Conservation (phyloP, 1,140 invertebrate species). For the Drosophila tani region DNA sequence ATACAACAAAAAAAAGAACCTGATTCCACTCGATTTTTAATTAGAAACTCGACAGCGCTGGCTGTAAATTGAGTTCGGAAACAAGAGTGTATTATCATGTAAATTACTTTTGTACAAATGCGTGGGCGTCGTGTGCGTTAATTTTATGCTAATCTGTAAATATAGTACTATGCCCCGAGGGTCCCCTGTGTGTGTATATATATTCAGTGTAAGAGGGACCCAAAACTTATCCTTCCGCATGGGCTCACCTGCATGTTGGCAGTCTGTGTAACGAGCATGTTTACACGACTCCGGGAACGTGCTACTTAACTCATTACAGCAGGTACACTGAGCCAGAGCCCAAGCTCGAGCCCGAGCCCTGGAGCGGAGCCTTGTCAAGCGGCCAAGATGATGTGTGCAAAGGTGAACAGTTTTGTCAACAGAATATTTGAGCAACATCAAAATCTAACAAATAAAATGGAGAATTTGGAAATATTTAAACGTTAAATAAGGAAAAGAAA, state of each 20-base stretch:
- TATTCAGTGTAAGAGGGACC: conserved; percentile 10
- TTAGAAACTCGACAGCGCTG: conserved; percentile 56
- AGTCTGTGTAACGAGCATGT: conserved; percentile 65
- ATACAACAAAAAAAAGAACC: conserved; percentile 36
- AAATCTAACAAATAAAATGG: not conserved
- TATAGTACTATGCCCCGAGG: conserved; percentile 46
- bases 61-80: conserved; percentile 60
- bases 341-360: not conserved
- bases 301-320: conserved; percentile 76
- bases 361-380: conserved; percentile 29
- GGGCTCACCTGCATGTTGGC: conserved; percentile 40
- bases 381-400: conserved; percentile 10
- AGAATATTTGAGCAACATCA: conserved; percentile 8
- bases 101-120: conserved; percentile 74
- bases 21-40: conserved; percentile 79
- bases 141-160: conserved; percentile 81
- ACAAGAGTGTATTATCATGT: conserved; percentile 74
- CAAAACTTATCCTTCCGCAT: conserved; percentile 64
- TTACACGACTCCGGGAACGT: conserved; percentile 47
- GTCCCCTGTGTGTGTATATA: conserved; percentile 46
- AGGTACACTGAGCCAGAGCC: conserved; percentile 2
- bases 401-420: conserved; percentile 5
- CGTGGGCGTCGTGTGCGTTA: conserved; percentile 68
- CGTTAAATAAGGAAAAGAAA: conserved; percentile 25
- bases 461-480: too few species aligned